Conservation (phyloP, 2,113 vertebrate species). For the Ameiurus melas region DNA sequence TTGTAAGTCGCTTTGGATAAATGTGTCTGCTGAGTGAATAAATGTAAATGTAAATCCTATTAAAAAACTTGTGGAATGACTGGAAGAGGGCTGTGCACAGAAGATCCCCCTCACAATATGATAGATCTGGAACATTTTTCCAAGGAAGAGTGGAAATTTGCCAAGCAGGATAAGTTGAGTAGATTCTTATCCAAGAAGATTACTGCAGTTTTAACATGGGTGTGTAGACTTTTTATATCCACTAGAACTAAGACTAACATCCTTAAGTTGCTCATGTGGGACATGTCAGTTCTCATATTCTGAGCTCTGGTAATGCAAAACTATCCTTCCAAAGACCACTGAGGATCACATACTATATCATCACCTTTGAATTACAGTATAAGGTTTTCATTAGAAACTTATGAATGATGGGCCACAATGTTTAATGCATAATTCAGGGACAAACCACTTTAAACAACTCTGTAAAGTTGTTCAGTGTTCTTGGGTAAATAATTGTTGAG, state of each 20-base stretch:
- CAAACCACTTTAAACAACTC: not conserved
- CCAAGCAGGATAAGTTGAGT: not conserved
- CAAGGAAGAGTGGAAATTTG: not conserved
- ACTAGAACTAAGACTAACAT: not conserved
- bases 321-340: not conserved
- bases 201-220: not conserved
- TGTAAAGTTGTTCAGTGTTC: not conserved
- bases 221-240: not conserved
- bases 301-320: not conserved
- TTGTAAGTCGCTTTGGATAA: no score
- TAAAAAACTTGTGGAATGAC: not conserved
- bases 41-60: not conserved
- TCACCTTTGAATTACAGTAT: not conserved
- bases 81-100: not conserved
- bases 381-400: not conserved
- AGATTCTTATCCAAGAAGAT: not conserved
- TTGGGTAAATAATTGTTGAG: constrained; percentile 10
- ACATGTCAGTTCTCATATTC: not conserved
- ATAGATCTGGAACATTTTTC: not conserved
- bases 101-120: not conserved
- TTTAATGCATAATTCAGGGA: not conserved
- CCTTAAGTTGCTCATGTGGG: not conserved
- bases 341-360: not conserved
- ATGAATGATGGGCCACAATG: not conserved
- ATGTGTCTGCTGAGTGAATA: no score